These are phyloP conservation scores for Gastracanthus pulcherrimus DNA, from an alignment of 2,888 invertebrate genomes.

Conservation along the genomic window DNA sequence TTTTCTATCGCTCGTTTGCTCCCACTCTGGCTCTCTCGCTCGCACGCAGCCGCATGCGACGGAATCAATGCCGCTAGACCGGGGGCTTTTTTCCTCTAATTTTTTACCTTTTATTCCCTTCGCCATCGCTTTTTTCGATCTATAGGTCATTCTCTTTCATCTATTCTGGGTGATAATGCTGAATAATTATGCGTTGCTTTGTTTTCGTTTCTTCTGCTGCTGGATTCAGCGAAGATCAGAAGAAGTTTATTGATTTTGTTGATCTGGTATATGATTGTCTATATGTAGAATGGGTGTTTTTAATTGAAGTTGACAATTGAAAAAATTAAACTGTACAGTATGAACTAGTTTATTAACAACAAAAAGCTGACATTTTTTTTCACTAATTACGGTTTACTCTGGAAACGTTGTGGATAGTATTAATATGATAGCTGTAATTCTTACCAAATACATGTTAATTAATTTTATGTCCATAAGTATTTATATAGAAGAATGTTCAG, in stretches of 20 bases:
- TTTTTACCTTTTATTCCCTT: neutral
- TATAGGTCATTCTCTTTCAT: neutral
- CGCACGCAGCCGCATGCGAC: neutral
- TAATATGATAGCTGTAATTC: no score
- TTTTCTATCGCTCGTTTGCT: constrained; percentile 35
- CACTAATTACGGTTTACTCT: no score
- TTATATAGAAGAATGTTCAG: no score
- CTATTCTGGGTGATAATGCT: neutral
- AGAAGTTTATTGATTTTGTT: neutral
- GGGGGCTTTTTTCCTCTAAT: neutral
- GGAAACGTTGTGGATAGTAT: no score
- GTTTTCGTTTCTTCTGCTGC: neutral
- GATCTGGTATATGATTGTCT: no score
- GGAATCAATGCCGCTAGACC: constrained; percentile 28
- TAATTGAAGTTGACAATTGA: no score
- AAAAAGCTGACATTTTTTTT: no score
- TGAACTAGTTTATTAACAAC: no score
- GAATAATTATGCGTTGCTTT: constrained; percentile 22
- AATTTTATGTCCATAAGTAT: no score
- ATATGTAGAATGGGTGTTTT: no score
- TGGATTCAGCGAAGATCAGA: neutral
- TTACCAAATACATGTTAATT: no score
- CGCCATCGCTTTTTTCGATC: neutral
- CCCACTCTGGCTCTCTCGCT: constrained; percentile 41
- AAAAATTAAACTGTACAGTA: no score